Evolutionary conservation across 2,888 invertebrate genomes (phyloP).

Genomic region (Galerucella pusilla): DNA sequence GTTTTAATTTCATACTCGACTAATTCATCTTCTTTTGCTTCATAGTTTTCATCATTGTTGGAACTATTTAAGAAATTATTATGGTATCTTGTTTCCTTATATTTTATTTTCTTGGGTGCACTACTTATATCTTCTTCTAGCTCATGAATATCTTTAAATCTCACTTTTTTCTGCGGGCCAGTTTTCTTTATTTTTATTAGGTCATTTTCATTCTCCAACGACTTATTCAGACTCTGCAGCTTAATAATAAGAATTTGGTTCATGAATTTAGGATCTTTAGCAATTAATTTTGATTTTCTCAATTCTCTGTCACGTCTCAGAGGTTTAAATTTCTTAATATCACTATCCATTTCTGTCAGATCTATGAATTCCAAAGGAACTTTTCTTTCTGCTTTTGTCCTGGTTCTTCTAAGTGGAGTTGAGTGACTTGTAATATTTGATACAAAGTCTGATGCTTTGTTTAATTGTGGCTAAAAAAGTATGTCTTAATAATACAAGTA

Average conservation of each 20-base stretch:
- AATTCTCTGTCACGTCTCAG: slow-evolving; percentile 8
- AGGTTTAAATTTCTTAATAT: slow-evolving; percentile 6
- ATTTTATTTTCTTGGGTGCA: background rate
- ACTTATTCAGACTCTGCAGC: background rate
- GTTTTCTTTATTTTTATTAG: background rate
- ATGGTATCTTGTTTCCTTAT: slow-evolving; percentile 1
- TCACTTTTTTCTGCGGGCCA: background rate
- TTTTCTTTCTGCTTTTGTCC: slow-evolving; percentile 5
- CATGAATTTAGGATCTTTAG: slow-evolving; percentile 19
- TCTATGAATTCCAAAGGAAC: slow-evolving; percentile 9
- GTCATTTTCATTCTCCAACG: background rate
- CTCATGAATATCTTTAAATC: background rate
- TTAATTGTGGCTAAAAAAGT: slow-evolving; percentile 25
- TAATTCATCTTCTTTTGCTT: slow-evolving; percentile 1
- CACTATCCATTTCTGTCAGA: background rate
- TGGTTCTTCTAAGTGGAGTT: slow-evolving; percentile 9
- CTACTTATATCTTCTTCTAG: background rate
- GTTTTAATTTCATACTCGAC: slow-evolving; percentile 14
- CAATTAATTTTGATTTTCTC: slow-evolving; percentile 3
- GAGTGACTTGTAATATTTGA: slow-evolving; percentile 10
- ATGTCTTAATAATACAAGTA: background rate
- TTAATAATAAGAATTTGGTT: slow-evolving; percentile 26
- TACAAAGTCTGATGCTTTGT: slow-evolving; percentile 3
- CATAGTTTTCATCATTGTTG: background rate
- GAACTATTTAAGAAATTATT: background rate